phyloP scores from a whole-genome alignment of 1,140 invertebrate genomes.

The Lineus longissimus region DNA sequence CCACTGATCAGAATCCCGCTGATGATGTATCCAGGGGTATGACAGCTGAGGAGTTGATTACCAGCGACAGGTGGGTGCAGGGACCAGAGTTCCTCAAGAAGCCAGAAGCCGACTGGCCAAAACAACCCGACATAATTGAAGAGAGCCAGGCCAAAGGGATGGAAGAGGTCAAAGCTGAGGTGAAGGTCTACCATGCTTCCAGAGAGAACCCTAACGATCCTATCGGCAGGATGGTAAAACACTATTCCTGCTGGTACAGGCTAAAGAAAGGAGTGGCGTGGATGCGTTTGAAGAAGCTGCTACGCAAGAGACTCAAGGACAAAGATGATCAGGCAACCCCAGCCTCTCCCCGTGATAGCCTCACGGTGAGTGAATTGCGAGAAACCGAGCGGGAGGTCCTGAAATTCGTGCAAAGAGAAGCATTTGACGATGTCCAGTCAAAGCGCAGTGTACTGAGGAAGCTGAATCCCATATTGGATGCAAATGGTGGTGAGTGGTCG shows the following conservation, averaged over 20 bases:
- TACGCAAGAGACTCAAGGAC: too few species aligned
- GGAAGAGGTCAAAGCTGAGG: not conserved
- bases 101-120: conserved; percentile 12
- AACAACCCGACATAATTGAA: not conserved
- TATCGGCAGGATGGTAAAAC: not conserved
- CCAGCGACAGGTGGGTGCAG: conserved; percentile 9
- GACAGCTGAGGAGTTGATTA: not conserved
- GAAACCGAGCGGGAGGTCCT: not conserved
- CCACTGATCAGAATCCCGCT: conserved; percentile 19
- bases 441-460: not conserved
- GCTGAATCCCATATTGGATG: conserved; percentile 13
- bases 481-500: conserved; percentile 12
- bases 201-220: not conserved
- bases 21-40: conserved; percentile 26
- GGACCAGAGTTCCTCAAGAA: conserved; percentile 21
- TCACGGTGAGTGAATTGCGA: too few species aligned
- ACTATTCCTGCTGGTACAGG: conserved; percentile 13
- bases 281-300: not conserved
- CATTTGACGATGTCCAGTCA: conserved; percentile 2
- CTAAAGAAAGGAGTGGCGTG: conserved; percentile 2
- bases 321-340: too few species aligned
- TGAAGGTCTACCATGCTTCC: not conserved
- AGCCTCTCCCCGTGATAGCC: too few species aligned
- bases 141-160: not conserved
- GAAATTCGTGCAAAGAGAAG: not conserved